phyloP scores from a whole-genome alignment of 2,888 invertebrate species.

The Chrysolina oricalcia region DNA sequence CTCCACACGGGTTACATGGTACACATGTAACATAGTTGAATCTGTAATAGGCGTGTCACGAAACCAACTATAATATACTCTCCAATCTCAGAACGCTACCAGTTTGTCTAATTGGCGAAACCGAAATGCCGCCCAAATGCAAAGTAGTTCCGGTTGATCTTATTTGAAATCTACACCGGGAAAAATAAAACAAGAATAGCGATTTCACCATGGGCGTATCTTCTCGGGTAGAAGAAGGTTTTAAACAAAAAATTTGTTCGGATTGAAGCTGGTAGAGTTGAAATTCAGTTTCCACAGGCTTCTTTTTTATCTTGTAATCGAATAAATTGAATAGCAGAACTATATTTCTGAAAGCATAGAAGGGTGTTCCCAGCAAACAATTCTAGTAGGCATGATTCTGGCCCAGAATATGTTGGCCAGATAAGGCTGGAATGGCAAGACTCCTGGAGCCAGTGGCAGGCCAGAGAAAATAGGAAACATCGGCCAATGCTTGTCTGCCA shows the following conservation, averaged over 20 bases:
- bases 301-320: too few relatives aligned
- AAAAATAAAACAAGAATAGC: conserved; percentile 8
- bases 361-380: too few relatives aligned
- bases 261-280: conserved; percentile 34
- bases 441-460: too few relatives aligned
- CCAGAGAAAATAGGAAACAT: too few relatives aligned
- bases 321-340: too few relatives aligned
- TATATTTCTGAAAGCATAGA: too few relatives aligned
- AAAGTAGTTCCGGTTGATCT: conserved; percentile 28
- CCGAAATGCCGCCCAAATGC: conserved; percentile 27
- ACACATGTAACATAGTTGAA: conserved; percentile 53
- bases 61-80: conserved; percentile 29
- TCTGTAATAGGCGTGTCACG: conserved; percentile 50
- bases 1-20: conserved; percentile 46
- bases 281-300: too few relatives aligned
- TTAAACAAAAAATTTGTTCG: not conserved
- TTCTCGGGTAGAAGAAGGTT: not conserved
- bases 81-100: conserved; percentile 17
- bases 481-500: too few relatives aligned
- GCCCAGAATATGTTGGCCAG: too few relatives aligned
- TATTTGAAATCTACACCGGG: conserved; percentile 20
- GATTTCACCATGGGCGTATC: not conserved
- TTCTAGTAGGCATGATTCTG: too few relatives aligned
- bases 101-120: conserved; percentile 35
- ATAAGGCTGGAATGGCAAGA: too few relatives aligned